Evolutionary conservation across 2,113 vertebrate species (phyloP).

Genomic region (Rousettus leschenaultii): DNA sequence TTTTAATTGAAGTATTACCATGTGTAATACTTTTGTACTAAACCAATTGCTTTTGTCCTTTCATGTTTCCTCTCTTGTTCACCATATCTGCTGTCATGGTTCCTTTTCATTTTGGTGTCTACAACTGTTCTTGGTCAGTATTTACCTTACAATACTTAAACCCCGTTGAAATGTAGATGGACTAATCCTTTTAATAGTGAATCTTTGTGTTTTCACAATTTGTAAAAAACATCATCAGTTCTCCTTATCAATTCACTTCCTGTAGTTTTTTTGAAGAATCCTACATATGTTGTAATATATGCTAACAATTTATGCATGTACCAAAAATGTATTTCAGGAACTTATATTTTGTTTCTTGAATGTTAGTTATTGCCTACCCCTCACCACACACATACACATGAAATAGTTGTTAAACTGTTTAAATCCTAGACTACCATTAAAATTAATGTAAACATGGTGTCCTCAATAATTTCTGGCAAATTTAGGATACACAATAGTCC

Average conservation of each 20-base stretch:
- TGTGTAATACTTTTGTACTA: not conserved
- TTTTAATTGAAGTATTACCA: not conserved
- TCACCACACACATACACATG: not conserved
- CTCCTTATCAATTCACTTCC: not conserved
- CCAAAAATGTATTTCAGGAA: not conserved
- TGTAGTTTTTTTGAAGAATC: slow-evolving; percentile 6
- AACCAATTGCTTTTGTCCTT: not conserved
- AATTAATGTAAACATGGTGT: not conserved
- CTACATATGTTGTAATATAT: not conserved
- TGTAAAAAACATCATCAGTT: not conserved
- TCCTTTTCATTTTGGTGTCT: not conserved
- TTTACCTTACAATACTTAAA: not conserved
- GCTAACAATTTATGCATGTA: not conserved
- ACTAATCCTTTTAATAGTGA: not conserved
- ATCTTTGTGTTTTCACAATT: slow-evolving; percentile 1
- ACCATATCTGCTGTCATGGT: not conserved
- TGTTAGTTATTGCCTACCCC: not conserved
- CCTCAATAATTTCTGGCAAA: not conserved
- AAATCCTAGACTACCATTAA: not conserved
- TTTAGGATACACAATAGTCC: not conserved
- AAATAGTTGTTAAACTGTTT: slow-evolving; percentile 22
- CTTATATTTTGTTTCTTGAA: slow-evolving; percentile 20
- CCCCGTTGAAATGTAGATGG: not conserved
- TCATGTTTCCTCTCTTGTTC: not conserved
- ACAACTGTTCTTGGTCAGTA: not conserved